phyloP scores from a whole-genome alignment of 2,888 invertebrate species.

The Cyclophora albipunctata region DNA sequence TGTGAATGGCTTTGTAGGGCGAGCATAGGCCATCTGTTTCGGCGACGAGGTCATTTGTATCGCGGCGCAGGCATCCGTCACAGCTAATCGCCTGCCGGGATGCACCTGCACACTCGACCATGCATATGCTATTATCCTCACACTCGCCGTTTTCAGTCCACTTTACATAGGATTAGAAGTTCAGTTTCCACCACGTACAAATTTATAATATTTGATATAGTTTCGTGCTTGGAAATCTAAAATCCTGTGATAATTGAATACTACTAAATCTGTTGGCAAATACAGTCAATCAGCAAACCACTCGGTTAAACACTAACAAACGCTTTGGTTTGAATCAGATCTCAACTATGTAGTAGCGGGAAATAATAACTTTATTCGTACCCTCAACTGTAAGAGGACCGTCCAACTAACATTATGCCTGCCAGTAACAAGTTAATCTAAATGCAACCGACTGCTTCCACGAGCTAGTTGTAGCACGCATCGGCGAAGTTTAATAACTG shows the following conservation, averaged over 20 bases:
- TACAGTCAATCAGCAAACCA: too few species aligned
- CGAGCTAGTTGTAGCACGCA: slow-evolving; percentile 60
- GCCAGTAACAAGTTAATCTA: slow-evolving; percentile 74
- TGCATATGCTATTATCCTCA: slow-evolving; percentile 10
- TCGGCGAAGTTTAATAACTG: slow-evolving; percentile 63
- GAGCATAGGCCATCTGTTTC: slow-evolving; percentile 51
- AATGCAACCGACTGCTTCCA: slow-evolving; percentile 65
- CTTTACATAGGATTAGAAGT: neutral
- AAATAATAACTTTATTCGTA: slow-evolving; percentile 72
- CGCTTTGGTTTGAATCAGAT: slow-evolving; percentile 62
- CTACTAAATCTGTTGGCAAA: too few species aligned
- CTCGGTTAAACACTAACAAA: slow-evolving; percentile 27
- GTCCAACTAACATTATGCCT: slow-evolving; percentile 72
- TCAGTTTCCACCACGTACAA: neutral
- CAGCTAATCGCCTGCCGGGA: slow-evolving; percentile 51
- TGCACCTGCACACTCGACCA: slow-evolving; percentile 44
- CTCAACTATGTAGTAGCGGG: slow-evolving; percentile 69
- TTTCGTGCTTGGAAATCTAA: too few species aligned
- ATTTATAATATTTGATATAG: too few species aligned
- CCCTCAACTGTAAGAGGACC: slow-evolving; percentile 64
- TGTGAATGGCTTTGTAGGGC: slow-evolving; percentile 28
- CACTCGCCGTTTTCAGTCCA: neutral
- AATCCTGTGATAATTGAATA: too few species aligned
- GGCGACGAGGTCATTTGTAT: slow-evolving; percentile 58
- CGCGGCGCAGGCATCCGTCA: slow-evolving; percentile 51